phyloP scores from a whole-genome alignment of 2,113 vertebrate species.

The Xerus inauris region DNA sequence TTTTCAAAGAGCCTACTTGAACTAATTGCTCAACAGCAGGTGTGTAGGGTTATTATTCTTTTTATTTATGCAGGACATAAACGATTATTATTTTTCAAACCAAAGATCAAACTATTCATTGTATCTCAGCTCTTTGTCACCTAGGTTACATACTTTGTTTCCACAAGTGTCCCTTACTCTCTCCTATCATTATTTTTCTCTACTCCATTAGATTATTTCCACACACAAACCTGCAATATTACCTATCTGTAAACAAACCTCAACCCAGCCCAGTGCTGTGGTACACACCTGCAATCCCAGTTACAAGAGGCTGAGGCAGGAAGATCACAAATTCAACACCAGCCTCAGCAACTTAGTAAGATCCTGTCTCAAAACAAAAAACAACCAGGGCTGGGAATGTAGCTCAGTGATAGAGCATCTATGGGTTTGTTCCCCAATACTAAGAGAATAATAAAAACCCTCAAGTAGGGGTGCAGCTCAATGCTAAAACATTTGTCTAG shows the following conservation, averaged over 20 bases:
- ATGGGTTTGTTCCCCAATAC: too few relatives aligned
- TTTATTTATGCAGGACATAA: not conserved
- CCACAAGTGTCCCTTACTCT: not conserved
- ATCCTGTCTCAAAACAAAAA: too few relatives aligned
- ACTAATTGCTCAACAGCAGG: not conserved
- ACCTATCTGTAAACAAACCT: not conserved
- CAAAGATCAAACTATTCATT: not conserved
- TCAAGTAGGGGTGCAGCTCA: not conserved
- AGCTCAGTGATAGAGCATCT: too few relatives aligned
- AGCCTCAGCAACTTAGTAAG: too few relatives aligned
- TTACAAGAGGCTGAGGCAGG: too few relatives aligned
- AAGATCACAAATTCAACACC: too few relatives aligned
- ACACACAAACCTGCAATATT: not conserved
- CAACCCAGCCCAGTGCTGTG: too few relatives aligned
- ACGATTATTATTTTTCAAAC: not conserved
- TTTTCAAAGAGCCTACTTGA: not conserved
- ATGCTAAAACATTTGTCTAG: not conserved
- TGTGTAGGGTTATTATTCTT: not conserved
- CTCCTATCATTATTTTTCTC: not conserved
- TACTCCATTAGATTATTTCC: not conserved
- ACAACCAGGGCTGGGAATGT: too few relatives aligned
- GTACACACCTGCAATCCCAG: too few relatives aligned
- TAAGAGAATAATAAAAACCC: too few relatives aligned
- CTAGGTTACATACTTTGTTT: not conserved
- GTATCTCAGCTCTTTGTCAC: not conserved